Base-by-base conservation (phyloP, 2,797 vertebrate species). In the Molossus alvarezi region DNA sequence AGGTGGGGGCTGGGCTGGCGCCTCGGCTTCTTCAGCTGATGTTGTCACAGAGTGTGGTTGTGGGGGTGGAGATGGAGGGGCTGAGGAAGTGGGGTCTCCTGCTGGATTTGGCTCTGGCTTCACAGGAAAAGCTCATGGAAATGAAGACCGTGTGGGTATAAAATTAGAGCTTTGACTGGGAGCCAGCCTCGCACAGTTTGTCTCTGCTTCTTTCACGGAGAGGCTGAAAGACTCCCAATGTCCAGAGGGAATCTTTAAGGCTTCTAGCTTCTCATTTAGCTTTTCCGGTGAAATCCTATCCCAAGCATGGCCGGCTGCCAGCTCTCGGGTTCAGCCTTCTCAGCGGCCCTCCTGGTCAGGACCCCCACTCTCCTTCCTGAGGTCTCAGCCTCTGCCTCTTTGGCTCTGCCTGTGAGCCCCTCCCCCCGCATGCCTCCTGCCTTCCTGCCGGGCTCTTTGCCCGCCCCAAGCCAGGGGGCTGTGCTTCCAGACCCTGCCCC, bases 231-330 rank as follows among this genome's bases (percentile, higher is more conserved):
- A 29, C 29, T 29, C 79, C 67, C 33, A 1, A 25, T 1, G n/a
- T 41, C 51, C 41, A 21, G 21, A 45, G 48, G 29, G 51, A 23
- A 20, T 18, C 37, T 20, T 9, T 41, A 57, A 33, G 89, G 21
- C 51, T 45, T 15, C 13, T 11, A 7, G 62, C 65, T 71, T 48
- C 76, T 41, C 0, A 0, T 1, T 18, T 41, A 20, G 85, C 65
- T 80, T 41, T 79, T 57, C 27, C 0, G 29, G 65, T 58, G 64
- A 51, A 64, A 64, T 14, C 55, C 53, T 29, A 17, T 3, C 45
- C 33, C 29, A 2, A 5, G 23, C 1, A 0, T 33, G 45, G 62
- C n/a, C 0, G 25, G 21, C 3, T n/a, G 29, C 62, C 29, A 1
- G 67, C 37, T 25, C 67, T 4, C 0, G 60, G 18, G n/a, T 58